Base-by-base conservation (phyloP, 1,140 invertebrate genomes). In the Melitaea cinxia region DNA sequence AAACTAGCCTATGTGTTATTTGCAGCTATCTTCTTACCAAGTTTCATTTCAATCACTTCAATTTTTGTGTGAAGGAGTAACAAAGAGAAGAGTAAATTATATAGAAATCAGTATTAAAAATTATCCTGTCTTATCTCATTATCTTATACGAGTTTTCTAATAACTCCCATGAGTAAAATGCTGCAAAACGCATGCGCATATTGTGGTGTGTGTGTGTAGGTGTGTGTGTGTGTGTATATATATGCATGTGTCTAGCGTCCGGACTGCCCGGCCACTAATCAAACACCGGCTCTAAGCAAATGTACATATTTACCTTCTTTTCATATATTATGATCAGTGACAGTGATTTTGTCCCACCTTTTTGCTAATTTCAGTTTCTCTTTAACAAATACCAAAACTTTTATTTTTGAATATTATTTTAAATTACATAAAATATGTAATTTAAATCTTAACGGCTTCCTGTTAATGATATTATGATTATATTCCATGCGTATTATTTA, bases 251-350 rank as follows among this genome's bases (percentile, higher is more conserved):
- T 24, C 19, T 47, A n/a, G 21, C 4, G 23, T 47, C 42, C 21
- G 42, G 19, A 47, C 42, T 12, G 42, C 19, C n/a, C n/a, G n/a
- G n/a, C n/a, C n/a, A 7, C 19, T 47, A 47, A 47, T 47, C 42
- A 23, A 47, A 10, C 12, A 47, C 42, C 42, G 42, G 42, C 23
- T 47, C n/a, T 47, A n/a, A n/a, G n/a, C n/a, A n/a, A n/a, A n/a
- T n/a, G n/a, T n/a, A n/a, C n/a, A n/a, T n/a, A n/a, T n/a, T n/a
- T n/a, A n/a, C n/a, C n/a, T n/a, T n/a, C n/a, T n/a, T n/a, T n/a
- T n/a, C n/a, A n/a, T n/a, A n/a, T n/a, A n/a, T n/a, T n/a, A n/a
- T n/a, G n/a, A n/a, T n/a, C n/a, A n/a, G n/a, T n/a, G n/a, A n/a
- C n/a, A n/a, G n/a, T n/a, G n/a, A n/a, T n/a, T n/a, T n/a, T n/a